phyloP scores from a whole-genome alignment of 2,113 vertebrate species.

The Aegithalos caudatus region DNA sequence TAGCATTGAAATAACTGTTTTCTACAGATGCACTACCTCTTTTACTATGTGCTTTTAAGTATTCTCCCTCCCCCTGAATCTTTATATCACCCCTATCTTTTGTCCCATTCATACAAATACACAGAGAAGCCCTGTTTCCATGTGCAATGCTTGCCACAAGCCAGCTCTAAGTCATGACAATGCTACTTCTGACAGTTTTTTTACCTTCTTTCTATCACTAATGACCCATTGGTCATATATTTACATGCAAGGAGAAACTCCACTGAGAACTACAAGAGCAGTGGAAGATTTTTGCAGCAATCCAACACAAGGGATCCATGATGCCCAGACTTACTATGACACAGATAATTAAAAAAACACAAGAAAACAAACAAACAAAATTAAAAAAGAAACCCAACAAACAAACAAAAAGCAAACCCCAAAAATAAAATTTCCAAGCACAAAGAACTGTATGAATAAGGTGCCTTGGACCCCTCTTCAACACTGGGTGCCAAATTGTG shows the following conservation, averaged over 20 bases:
- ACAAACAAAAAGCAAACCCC: rapidly evolving
- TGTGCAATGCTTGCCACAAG: not conserved
- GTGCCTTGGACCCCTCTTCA: not conserved
- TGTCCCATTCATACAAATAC: not conserved
- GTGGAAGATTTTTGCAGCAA: not conserved
- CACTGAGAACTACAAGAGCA: not conserved
- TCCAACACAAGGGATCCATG: not conserved
- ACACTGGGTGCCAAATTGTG: not conserved
- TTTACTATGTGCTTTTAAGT: not conserved
- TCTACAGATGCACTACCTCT: not conserved
- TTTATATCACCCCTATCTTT: not conserved
- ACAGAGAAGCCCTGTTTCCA: not conserved
- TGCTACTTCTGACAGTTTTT: not conserved
- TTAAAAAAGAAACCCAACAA: not conserved
- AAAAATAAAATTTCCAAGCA: not conserved
- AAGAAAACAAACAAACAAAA: not conserved
- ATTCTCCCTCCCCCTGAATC: not conserved
- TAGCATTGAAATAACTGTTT: not conserved
- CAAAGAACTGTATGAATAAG: not conserved
- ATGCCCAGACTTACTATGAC: not conserved
- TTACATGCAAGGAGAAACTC: not conserved
- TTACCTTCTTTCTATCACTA: not conserved
- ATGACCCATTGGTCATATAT: not conserved
- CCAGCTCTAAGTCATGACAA: not conserved
- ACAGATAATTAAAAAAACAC: not conserved